A percentile compares a stretch with the other conserved stretches of the same genome.
phyloP scores from a whole-genome alignment of 2,113 vertebrate genomes.

The Drymodes brunneopygia region DNA sequence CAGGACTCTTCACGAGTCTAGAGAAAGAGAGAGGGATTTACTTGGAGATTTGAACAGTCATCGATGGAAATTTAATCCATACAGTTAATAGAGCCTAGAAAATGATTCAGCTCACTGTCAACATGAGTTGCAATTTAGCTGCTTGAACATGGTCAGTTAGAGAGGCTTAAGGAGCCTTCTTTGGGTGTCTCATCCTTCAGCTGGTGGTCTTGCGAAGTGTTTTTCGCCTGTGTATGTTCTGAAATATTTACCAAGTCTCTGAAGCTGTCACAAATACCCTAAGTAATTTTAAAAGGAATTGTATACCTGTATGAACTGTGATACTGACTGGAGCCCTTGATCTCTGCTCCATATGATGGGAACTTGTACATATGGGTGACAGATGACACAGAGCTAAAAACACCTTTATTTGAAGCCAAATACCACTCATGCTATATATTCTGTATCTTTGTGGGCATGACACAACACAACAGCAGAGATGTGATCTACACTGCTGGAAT shows the following conservation, averaged over 20 bases:
- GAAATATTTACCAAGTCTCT: neutral
- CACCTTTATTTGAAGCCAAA: neutral
- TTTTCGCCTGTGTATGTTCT: neutral
- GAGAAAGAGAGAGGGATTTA: neutral
- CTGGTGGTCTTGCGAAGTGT: neutral
- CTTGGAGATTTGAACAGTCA: neutral
- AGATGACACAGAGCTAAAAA: neutral
- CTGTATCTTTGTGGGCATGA: accelerated
- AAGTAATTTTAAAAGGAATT: neutral
- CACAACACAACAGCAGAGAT: neutral
- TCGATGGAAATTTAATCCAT: neutral
- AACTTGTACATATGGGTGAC: neutral
- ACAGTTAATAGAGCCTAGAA: neutral
- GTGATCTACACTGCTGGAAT: neutral
- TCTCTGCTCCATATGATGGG: neutral
- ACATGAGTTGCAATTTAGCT: neutral
- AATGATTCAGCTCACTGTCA: neutral
- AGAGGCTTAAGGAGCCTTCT: neutral
- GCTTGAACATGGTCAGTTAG: neutral
- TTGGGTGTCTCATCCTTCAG: neutral
- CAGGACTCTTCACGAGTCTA: neutral
- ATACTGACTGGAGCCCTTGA: neutral
- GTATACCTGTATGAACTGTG: neutral
- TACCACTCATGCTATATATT: neutral
- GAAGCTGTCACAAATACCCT: neutral